These are phyloP conservation scores for Scrobipalpa atriplicella DNA, from an alignment of 2,888 invertebrate species.

Conservation along the genomic window DNA sequence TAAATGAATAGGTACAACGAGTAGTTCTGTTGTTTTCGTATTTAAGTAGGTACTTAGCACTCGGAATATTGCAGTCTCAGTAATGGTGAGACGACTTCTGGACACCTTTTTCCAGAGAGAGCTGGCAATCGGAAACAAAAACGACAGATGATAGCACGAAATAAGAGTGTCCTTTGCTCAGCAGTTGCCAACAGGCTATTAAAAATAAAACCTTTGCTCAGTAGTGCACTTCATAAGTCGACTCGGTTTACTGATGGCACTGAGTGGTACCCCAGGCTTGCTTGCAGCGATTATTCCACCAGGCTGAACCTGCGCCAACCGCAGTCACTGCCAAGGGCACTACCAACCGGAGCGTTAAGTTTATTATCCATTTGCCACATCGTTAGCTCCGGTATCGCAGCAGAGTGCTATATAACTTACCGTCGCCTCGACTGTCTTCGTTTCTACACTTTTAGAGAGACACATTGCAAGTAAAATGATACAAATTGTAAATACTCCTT, in stretches of 20 bases:
- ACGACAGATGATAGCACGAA: too few relatives aligned
- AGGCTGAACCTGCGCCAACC: constrained; percentile 8
- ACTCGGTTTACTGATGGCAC: background rate
- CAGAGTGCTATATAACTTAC: background rate
- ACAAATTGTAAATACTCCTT: too few relatives aligned
- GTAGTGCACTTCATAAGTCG: constrained; percentile 12
- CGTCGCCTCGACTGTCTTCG: background rate
- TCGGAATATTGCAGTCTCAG: too few relatives aligned
- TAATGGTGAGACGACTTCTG: too few relatives aligned
- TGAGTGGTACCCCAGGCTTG: background rate
- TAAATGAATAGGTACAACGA: too few relatives aligned
- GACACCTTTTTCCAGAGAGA: too few relatives aligned
- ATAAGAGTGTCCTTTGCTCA: too few relatives aligned
- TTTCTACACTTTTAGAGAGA: background rate
- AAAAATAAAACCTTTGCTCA: background rate
- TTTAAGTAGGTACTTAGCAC: too few relatives aligned
- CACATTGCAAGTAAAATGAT: background rate
- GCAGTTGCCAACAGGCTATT: too few relatives aligned
- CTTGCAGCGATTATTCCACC: constrained; percentile 20
- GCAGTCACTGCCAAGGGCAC: constrained; percentile 24
- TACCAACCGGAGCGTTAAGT: constrained; percentile 26
- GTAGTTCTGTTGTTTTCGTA: too few relatives aligned
- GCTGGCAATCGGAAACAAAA: too few relatives aligned
- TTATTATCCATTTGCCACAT: constrained; percentile 31
- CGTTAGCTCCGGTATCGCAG: constrained; percentile 10